Base-by-base conservation (phyloP, 30 jellyfish, hydroid and myxozoan species). In the Aurelia aurita complex sp. Pacific region DNA sequence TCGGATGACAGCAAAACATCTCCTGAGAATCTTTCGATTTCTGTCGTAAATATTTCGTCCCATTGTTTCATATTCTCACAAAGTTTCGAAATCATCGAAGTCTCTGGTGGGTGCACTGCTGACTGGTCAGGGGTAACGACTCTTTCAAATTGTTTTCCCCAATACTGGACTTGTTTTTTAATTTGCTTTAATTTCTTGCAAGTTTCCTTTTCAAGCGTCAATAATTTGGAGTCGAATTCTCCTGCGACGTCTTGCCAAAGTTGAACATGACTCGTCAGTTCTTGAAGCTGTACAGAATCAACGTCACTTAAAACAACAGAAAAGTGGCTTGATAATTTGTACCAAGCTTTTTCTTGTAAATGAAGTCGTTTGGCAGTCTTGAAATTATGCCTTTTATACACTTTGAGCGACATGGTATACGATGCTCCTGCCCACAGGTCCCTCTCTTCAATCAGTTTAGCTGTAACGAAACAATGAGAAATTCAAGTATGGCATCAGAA, bases 361-460 rank as follows among this genome's bases (percentile, higher is more conserved):
- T 92, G 97, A 19, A 92, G 92, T 57, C 98, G 88, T 70, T 67
- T 64, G n/a, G 95, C 96, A 4, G 98, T 87, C 54, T 74, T 86
- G 6, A 92, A 66, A 67, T 87, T 88, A 85, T 92, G 97, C 86
- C 83, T 92, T 34, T 61, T 64, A 15, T 95, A 67, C 36, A 92
- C 98, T 73, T 92, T 92, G 52, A 92, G 51, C 13, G 98, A 81
- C 52, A 92, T 17, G 55, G 88, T 81, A 81, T 87, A 85, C 9
- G 98, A 91, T 38, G 92, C 83, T 9, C 97, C 98, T 15, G 98
- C 92, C 98, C 98, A 92, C 7, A 92, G 88, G 64, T 92, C 97
- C 15, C 96, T 78, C 67, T 92, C 98, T 55, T 87, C 97, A 12
- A 92, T 92, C 77, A 92, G 92, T 32, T 68, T 73, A 6, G 96